Evolutionary conservation across 2,797 vertebrate genomes (phyloP), one percentile per base, ranked within the genome.

Genomic region (Semaprochilodus insignis): DNA sequence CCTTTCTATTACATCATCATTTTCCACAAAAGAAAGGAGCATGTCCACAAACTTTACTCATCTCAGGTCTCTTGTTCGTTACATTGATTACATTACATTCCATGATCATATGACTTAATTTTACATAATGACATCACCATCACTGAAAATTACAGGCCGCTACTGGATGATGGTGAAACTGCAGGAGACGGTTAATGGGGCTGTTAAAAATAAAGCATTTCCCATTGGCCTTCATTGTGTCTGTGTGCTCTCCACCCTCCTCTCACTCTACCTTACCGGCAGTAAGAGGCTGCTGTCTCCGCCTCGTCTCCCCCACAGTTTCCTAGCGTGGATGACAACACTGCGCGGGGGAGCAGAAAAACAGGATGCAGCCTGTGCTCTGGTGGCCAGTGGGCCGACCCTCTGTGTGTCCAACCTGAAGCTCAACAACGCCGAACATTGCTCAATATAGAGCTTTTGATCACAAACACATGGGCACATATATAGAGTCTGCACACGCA

Each of bases 241-340:
- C 66, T 67, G 80, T 82, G 19, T 55, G 19, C 54, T 81, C 77
- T 57, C 80, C 55, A 78, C 54, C 48, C 67, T 77, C 67, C 19
- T 72, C 70, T 84, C 54, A 69, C 74, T 78, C 74, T 70, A 31
- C 36, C 72, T 55, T 40, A 72, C 67, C 78, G 81, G 81, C 83
- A 86, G 78, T 78, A 69, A 62, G 77, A 87, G 81, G 57, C 81
- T 81, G 72, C 70, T 83, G 55, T 67, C 79, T 82, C 81, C n/a
- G 74, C 90, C 87, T 81, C 91, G 89, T 92, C 93, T 93, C 93
- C 93, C 94, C 93, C 91, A 91, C 91, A 90, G 93, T 91, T 95
- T 95, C 94, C 93, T 93, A 93, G 91, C 87, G 87, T 89, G 87
- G 90, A 92, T 92, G 93, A 94, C 92, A 92, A 93, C 88, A 87